These are phyloP conservation scores for Cyprinodon tularosa DNA, from an alignment of 2,113 vertebrate genomes.

Conservation along the genomic window DNA sequence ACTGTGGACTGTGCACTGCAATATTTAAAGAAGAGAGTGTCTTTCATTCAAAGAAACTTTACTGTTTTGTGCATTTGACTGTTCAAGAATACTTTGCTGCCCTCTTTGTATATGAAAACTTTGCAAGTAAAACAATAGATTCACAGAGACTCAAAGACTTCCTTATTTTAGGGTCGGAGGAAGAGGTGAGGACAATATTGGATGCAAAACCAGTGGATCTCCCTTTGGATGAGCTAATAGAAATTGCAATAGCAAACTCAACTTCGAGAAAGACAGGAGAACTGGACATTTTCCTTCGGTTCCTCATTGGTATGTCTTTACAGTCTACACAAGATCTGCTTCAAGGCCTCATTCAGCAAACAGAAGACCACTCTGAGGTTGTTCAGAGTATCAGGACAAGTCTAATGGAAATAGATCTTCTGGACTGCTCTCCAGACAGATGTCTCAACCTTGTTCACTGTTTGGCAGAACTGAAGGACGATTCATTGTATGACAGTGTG, in stretches of 20 bases:
- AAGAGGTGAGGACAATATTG: constrained; percentile 17
- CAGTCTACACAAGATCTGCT: accelerated
- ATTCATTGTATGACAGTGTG: constrained; percentile 8
- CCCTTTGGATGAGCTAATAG: constrained; percentile 26
- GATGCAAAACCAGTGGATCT: constrained; percentile 23
- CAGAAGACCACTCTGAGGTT: background rate
- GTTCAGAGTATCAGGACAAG: constrained; percentile 16
- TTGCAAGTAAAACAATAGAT: background rate
- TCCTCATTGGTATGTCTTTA: constrained; percentile 43
- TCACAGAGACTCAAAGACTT: constrained; percentile 32
- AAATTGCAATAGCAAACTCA: constrained; percentile 42
- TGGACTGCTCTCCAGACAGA: background rate
- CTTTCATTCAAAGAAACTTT: constrained; percentile 5
- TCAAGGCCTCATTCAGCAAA: constrained; percentile 2
- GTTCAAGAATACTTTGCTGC: constrained; percentile 52
- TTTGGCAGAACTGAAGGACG: constrained; percentile 43
- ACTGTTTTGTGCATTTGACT: constrained; percentile 48
- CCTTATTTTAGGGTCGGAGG: constrained; percentile 18
- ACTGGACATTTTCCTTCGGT: constrained; percentile 50
- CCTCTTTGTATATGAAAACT: constrained; percentile 46
- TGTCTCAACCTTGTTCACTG: constrained; percentile 52
- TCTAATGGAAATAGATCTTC: accelerated
- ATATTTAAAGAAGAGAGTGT: constrained; percentile 23
- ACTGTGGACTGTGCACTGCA: constrained; percentile 39
- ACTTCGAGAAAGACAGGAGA: constrained; percentile 9